Conservation (phyloP, 2,113 vertebrate species). For the Neodontobutis hainanensis region DNA sequence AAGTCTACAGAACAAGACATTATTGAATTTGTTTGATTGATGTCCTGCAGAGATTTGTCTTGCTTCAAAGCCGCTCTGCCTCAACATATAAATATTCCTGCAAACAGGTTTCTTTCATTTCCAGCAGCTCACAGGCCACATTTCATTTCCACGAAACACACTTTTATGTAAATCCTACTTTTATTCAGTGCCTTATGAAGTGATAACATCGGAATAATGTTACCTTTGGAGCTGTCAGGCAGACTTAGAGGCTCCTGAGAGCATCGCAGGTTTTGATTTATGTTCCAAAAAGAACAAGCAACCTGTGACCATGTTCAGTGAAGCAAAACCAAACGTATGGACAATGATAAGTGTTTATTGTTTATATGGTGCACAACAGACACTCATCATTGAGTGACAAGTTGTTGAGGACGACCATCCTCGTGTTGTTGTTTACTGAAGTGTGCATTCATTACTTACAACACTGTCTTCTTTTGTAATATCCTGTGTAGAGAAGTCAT, state of each 20-base stretch:
- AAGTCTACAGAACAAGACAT: conserved; percentile 17
- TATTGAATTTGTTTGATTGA: conserved; percentile 15
- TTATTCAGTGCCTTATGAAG: conserved; percentile 34
- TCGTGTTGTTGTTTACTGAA: too few species aligned
- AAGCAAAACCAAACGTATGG: not conserved
- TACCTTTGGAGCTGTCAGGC: conserved; percentile 35
- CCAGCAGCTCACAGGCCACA: conserved; percentile 14
- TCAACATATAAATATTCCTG: too few species aligned
- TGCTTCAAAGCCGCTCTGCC: not conserved
- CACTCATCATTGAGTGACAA: not conserved
- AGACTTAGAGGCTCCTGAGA: conserved; percentile 41
- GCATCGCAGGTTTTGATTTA: conserved; percentile 6
- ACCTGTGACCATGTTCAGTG: not conserved
- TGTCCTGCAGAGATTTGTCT: not conserved
- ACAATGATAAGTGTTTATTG: too few species aligned
- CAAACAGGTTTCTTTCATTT: conserved; percentile 23
- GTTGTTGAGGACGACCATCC: not conserved
- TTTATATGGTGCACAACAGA: too few species aligned
- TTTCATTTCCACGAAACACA: conserved; percentile 26
- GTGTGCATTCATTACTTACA: too few species aligned
- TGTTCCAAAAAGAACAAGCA: not conserved
- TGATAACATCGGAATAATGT: conserved; percentile 41
- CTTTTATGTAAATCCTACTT: conserved; percentile 43
- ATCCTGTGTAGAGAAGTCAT: too few species aligned
- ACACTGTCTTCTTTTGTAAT: too few species aligned